Evolutionary conservation across 2,113 vertebrate species (phyloP).

Genomic region (Sminthopsis crassicaudata): DNA sequence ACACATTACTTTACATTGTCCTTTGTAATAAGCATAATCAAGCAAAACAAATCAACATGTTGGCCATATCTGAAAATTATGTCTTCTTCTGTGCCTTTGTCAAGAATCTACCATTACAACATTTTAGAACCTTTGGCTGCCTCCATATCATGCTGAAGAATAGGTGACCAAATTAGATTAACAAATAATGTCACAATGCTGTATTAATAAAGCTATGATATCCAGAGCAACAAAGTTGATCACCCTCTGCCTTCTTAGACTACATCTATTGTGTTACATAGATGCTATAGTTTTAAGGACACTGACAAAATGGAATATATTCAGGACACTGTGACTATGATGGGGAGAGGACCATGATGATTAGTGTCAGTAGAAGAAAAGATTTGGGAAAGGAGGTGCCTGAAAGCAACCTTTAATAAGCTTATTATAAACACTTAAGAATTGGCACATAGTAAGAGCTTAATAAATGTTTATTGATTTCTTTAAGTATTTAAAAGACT

Average conservation of each 20-base stretch:
- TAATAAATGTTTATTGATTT: not conserved
- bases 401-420: not conserved
- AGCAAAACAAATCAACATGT: not conserved
- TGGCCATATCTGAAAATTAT: not conserved
- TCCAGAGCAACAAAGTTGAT: not conserved
- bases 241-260: not conserved
- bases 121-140: not conserved
- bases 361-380: not conserved
- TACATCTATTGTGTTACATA: not conserved
- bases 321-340: not conserved
- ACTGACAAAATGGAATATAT: not conserved
- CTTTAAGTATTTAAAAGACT: not conserved
- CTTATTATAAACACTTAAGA: not conserved
- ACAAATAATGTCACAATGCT: not conserved
- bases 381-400: not conserved
- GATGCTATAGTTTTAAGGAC: not conserved
- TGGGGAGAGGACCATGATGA: not conserved
- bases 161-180: not conserved
- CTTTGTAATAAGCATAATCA: not conserved
- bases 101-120: not conserved
- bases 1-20: not conserved
- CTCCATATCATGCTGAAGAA: not conserved
- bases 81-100: not conserved
- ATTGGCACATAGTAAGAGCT: not conserved
- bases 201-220: not conserved